Evolutionary conservation across 2,888 invertebrate species (phyloP).

Genomic region (Drosophila quinaria): DNA sequence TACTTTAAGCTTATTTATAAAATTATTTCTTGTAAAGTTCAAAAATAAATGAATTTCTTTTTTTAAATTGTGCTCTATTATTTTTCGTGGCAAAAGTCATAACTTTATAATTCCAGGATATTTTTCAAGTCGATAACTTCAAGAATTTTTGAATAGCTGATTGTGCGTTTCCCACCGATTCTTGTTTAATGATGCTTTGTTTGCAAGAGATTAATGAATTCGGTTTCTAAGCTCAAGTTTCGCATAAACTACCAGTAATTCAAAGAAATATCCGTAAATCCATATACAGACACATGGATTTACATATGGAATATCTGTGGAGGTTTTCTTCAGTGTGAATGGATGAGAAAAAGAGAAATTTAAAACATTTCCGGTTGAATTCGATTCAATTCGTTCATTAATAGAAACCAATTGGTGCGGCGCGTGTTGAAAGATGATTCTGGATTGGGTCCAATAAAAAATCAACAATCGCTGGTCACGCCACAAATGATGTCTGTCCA

Average conservation of each 20-base stretch:
- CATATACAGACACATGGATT: not conserved
- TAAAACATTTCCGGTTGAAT: slow-evolving; percentile 63
- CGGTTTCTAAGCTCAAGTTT: slow-evolving; percentile 54
- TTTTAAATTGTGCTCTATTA: too few relatives aligned
- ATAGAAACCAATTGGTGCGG: slow-evolving; percentile 69
- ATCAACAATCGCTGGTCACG: slow-evolving; percentile 47
- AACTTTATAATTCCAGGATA: slow-evolving; percentile 10
- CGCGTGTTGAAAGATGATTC: slow-evolving; percentile 33
- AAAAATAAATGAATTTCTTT: too few relatives aligned
- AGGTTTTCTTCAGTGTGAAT: slow-evolving; percentile 4
- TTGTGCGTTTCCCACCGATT: slow-evolving; percentile 60
- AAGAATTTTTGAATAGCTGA: not conserved
- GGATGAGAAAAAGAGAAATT: slow-evolving; percentile 60
- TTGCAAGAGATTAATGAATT: slow-evolving; percentile 75
- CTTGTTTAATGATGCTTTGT: slow-evolving; percentile 61
- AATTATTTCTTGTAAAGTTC: too few relatives aligned
- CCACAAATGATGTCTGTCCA: slow-evolving; percentile 5
- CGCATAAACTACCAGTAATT: slow-evolving; percentile 38
- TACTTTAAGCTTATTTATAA: too few relatives aligned
- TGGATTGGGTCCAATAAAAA: slow-evolving; percentile 13
- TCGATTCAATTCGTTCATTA: slow-evolving; percentile 54
- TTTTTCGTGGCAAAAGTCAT: not conserved
- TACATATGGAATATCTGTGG: slow-evolving; percentile 1
- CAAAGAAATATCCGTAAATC: slow-evolving; percentile 18
- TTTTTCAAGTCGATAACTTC: not conserved